A percentile compares a stretch with the other conserved stretches of the same genome.
phyloP scores from a whole-genome alignment of 2,113 vertebrate species.

The Halcyon senegalensis region DNA sequence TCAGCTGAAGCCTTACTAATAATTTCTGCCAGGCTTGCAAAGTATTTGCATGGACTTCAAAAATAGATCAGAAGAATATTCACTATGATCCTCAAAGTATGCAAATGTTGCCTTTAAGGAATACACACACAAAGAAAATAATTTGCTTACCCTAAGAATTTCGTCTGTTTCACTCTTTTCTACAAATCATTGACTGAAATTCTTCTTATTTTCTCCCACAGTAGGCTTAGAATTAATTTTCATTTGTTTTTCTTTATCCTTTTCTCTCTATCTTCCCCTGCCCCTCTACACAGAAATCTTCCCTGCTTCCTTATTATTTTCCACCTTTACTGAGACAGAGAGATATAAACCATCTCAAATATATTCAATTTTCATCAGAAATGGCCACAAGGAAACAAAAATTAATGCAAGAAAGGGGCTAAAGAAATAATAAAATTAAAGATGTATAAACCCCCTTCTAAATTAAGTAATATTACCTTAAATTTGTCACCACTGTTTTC shows the following conservation, averaged over 20 bases:
- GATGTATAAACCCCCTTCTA: neutral
- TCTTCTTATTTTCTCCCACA: neutral
- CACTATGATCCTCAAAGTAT: neutral
- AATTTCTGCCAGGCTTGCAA: neutral
- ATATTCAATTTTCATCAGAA: neutral
- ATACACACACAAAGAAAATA: neutral
- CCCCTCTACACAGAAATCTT: neutral
- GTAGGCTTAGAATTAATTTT: neutral
- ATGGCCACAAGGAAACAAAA: neutral
- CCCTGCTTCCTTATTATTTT: neutral
- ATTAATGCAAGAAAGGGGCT: neutral
- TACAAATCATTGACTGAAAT: neutral
- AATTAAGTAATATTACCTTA: neutral
- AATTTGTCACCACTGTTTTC: neutral
- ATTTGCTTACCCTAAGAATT: neutral
- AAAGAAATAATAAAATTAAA: neutral
- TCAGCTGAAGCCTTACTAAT: neutral
- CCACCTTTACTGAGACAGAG: neutral
- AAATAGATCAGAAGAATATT: neutral
- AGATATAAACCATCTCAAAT: neutral
- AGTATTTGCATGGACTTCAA: neutral
- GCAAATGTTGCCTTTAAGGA: neutral
- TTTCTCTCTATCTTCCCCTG: neutral
- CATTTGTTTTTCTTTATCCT: neutral
- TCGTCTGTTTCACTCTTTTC: neutral